Conservation (phyloP, 2,113 vertebrate species). For the Gallinago jamesoni region DNA sequence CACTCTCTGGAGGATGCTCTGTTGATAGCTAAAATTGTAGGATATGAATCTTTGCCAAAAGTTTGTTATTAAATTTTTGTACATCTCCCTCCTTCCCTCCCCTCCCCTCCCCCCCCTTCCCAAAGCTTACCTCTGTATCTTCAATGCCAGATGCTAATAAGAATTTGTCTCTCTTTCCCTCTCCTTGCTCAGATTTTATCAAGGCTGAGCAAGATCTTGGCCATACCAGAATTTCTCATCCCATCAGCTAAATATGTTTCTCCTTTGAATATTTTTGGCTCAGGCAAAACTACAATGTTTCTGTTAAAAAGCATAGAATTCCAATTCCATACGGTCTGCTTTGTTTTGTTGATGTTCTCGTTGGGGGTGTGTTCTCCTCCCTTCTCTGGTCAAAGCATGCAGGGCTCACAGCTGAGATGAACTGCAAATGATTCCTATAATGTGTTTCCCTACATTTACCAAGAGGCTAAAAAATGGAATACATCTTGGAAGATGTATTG, state of each 20-base stretch:
- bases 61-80: background rate
- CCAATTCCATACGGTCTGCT: fast-evolving
- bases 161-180: background rate
- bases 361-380: background rate
- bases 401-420: background rate
- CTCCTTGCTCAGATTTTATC: background rate
- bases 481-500: background rate
- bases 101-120: background rate
- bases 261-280: background rate
- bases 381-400: background rate
- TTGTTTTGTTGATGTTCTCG: background rate
- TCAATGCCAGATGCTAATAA: background rate
- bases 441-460: background rate
- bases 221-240: background rate
- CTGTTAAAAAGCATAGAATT: background rate
- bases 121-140: background rate
- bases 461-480: background rate
- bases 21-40: background rate
- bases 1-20: background rate
- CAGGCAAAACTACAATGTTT: background rate
- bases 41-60: background rate
- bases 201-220: background rate
- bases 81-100: background rate
- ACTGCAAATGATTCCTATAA: background rate
- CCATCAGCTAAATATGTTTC: background rate